Conservation (phyloP, 2,113 vertebrate genomes). For the Carlito syrichta region DNA sequence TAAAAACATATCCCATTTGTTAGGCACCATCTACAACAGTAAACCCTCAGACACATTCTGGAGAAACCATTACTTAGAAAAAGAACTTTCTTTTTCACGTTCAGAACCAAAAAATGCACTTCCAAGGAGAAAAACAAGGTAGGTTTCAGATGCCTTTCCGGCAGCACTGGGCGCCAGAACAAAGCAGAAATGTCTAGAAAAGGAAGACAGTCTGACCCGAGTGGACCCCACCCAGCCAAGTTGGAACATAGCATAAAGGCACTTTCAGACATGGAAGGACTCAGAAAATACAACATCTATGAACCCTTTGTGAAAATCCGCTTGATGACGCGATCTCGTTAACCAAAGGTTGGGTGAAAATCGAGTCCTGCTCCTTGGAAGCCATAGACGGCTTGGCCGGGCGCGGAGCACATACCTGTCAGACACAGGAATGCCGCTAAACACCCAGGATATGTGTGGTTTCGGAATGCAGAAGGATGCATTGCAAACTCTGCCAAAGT, state of each 20-base stretch:
- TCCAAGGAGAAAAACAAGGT: neutral
- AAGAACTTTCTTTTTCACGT: neutral
- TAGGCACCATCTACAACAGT: neutral
- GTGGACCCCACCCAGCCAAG: neutral
- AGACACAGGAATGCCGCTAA: neutral
- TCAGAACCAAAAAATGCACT: neutral
- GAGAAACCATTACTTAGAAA: slow-evolving; percentile 8
- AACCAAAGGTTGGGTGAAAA: neutral
- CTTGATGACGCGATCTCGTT: neutral
- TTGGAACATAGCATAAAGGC: neutral
- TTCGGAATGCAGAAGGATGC: neutral
- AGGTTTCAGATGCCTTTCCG: slow-evolving; percentile 20
- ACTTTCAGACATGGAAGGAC: neutral
- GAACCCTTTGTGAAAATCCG: neutral
- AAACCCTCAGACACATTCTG: slow-evolving; percentile 16
- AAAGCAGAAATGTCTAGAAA: neutral
- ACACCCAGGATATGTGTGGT: neutral
- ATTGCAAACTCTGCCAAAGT: neutral
- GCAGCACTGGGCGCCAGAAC: neutral
- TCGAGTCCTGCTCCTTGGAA: neutral
- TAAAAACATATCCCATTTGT: neutral
- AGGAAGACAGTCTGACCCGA: neutral
- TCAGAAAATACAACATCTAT: neutral
- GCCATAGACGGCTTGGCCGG: neutral
- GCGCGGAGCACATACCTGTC: neutral